A percentile compares a stretch with the other conserved stretches of the same genome.
These are phyloP conservation scores for Limnephilus lunatus DNA, from an alignment of 2,888 invertebrate genomes.

Conservation along the genomic window DNA sequence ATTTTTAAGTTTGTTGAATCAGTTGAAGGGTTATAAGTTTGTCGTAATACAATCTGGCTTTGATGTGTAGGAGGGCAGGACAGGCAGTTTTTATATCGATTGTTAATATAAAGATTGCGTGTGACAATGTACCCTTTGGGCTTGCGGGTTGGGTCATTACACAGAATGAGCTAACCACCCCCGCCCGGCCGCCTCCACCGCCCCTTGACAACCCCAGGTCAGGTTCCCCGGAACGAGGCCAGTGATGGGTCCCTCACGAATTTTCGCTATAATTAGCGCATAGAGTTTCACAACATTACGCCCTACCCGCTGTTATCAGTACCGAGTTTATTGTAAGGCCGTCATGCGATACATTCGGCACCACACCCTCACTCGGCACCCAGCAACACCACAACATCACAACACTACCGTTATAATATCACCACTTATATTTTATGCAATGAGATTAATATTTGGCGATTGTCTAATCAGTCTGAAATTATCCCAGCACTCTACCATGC, in stretches of 20 bases:
- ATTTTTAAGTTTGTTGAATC: neutral
- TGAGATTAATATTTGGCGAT: neutral
- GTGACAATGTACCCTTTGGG: slow-evolving; percentile 8
- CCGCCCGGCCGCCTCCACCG: neutral
- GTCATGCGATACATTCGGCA: slow-evolving; percentile 40
- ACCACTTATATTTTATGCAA: neutral
- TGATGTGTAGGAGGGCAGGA: neutral
- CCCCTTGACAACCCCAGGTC: neutral
- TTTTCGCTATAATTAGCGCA: slow-evolving; percentile 56
- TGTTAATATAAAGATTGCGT: slow-evolving; percentile 35
- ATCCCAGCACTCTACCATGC: neutral
- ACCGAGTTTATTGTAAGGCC: slow-evolving; percentile 44
- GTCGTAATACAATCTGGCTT: neutral
- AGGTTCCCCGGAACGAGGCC: slow-evolving; percentile 23
- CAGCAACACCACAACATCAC: too few relatives aligned
- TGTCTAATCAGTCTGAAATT: neutral
- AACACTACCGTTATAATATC: neutral
- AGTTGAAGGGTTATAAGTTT: neutral
- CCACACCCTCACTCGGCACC: neutral
- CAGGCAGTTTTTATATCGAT: slow-evolving; percentile 16
- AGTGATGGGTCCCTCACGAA: slow-evolving; percentile 49
- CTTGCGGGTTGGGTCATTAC: slow-evolving; percentile 12
- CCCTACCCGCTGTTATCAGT: slow-evolving; percentile 49
- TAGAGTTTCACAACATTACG: slow-evolving; percentile 54
- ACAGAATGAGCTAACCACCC: neutral